Evolutionary conservation across 2,113 vertebrate species (phyloP), one percentile per base, ranked within the genome.

Genomic region (Hemichromis elongatus): DNA sequence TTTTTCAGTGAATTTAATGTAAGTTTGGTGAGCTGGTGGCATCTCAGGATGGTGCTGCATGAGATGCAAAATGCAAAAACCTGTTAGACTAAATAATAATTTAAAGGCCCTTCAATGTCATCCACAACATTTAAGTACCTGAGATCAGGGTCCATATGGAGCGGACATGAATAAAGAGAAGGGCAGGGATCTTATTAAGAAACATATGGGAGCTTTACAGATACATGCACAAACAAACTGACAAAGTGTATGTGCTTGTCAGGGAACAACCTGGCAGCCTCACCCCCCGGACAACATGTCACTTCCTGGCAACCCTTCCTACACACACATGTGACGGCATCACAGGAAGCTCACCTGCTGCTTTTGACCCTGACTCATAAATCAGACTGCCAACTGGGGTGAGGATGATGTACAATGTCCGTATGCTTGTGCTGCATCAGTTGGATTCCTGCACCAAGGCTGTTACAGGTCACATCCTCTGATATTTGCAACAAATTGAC

Each of bases 311-410:
- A 86, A 30, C 61, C 12, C 68, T 24, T 19, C 14, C 6, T 54
- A 84, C 90, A 68, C 37, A 21, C 63, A 87, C 90, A 63, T 40
- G 73, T 84, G 80, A 85, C 5, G 14, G 75, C 84, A 85, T 89
- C 89, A 84, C 80, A 91, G 89, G 92, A 90, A 87, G 92, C 84
- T 45, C 18, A 83, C 89, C 87, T 86, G 89, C 88, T 91, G 87
- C 56, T 82, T 42, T 18, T 80, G 87, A 89, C 88, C 88, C 91
- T 91, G 90, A 91, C 81, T 92, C 88, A 90, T 84, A 82, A 85
- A 80, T 70, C 57, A 78, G 84, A 81, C 83, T 66, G 87, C 88
- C 81, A 90, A 11, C 37, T 47, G 82, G 83, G 81, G 42, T 24
- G 85, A 83, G 52, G 40, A 80, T 37, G 86, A 83, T 82, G 86